Evolutionary conservation across 1,140 invertebrate species (phyloP).

Genomic region (Lepidurus packardi): DNA sequence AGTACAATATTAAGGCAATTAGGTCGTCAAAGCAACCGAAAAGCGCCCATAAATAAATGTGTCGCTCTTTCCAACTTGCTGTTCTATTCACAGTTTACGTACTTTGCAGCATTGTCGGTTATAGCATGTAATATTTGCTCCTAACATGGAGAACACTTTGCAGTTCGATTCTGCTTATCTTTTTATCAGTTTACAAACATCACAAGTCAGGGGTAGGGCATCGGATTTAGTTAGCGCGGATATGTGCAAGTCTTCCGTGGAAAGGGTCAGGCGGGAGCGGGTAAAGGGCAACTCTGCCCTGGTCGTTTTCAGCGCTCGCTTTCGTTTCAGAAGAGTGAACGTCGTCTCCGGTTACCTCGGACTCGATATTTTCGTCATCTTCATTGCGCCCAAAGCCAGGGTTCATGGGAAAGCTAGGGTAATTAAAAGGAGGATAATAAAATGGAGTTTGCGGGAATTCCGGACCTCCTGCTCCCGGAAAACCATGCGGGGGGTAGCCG

Average conservation of each 20-base stretch:
- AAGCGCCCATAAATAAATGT: too few relatives aligned
- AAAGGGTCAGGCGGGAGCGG: slow-evolving; percentile 24
- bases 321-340: not conserved
- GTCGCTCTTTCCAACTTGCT: too few relatives aligned
- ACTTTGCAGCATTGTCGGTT: too few relatives aligned
- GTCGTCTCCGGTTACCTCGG: not conserved
- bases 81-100: too few relatives aligned
- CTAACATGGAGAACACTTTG: too few relatives aligned
- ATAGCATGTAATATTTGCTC: too few relatives aligned
- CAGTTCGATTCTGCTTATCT: too few relatives aligned
- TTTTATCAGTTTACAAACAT: too few relatives aligned
- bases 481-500: not conserved
- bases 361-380: not conserved
- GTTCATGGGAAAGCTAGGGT: not conserved
- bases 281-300: not conserved
- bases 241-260: slow-evolving; percentile 24
- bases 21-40: not conserved
- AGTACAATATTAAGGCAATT: not conserved
- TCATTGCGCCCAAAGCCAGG: slow-evolving; percentile 1
- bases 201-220: not conserved
- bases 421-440: not conserved
- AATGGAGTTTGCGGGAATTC: not conserved
- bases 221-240: not conserved
- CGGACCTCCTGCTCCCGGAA: not conserved
- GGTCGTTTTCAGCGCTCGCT: not conserved